phyloP scores from a whole-genome alignment of 2,113 vertebrate genomes.

The Centropristis striata region DNA sequence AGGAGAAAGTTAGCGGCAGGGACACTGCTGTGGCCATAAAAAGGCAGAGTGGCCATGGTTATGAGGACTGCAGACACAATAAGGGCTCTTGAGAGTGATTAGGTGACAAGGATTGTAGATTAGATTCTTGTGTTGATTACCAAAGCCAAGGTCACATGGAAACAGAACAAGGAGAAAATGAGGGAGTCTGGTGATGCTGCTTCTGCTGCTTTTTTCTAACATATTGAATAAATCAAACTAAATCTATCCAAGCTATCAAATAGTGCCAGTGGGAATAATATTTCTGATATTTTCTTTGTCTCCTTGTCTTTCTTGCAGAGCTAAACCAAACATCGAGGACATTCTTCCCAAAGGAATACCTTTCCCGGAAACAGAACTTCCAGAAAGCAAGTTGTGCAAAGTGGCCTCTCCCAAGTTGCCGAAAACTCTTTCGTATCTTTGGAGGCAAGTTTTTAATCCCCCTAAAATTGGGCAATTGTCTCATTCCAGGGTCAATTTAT shows the following conservation, averaged over 20 bases:
- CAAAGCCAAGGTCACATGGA: conserved; percentile 67
- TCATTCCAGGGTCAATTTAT: neutral
- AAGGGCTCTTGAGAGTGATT: conserved; percentile 74
- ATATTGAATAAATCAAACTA: conserved; percentile 41
- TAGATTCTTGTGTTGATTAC: conserved; percentile 75
- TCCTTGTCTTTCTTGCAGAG: conserved; percentile 62
- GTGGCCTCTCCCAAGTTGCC: conserved; percentile 84
- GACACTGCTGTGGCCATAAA: conserved; percentile 39
- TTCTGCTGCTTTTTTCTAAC: conserved; percentile 20
- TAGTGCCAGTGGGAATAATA: conserved; percentile 13
- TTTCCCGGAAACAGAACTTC: conserved; percentile 82
- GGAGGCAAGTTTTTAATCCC: conserved; percentile 70
- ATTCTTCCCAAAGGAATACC: conserved; percentile 83
- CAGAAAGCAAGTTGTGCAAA: conserved; percentile 84
- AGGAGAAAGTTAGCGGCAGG: conserved; percentile 33
- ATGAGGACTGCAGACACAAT: conserved; percentile 47
- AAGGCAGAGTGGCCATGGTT: conserved; percentile 39
- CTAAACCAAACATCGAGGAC: conserved; percentile 80
- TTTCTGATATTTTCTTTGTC: conserved; percentile 1
- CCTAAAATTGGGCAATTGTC: neutral
- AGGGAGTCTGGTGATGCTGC: conserved; percentile 21
- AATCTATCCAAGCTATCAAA: conserved; percentile 23
- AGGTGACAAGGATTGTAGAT: conserved; percentile 63
- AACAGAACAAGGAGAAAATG: conserved; percentile 47
- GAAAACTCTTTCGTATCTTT: conserved; percentile 82